These are phyloP conservation scores for Lathronympha strigana DNA, from an alignment of 2,888 invertebrate genomes.

Conservation along the genomic window DNA sequence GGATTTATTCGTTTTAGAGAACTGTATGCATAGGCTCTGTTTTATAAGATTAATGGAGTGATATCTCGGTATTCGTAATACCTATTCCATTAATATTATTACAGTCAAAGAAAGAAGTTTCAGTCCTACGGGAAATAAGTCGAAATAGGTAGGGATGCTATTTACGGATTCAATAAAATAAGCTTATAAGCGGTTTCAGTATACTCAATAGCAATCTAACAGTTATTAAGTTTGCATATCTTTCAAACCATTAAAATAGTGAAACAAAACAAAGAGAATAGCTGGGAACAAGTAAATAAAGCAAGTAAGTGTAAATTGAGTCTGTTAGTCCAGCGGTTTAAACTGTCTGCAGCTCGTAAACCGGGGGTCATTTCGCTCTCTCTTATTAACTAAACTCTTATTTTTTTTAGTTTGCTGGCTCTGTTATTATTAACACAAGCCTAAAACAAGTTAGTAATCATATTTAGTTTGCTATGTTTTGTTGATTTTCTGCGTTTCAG, in stretches of 20 bases:
- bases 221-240: neutral
- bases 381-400: conserved; percentile 33
- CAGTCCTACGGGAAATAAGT: neutral
- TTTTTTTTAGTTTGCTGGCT: too few relatives aligned
- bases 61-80: neutral
- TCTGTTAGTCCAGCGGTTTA: conserved; percentile 2
- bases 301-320: conserved; percentile 5
- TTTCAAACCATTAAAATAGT: neutral
- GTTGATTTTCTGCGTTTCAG: too few relatives aligned
- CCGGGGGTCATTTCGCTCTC: conserved; percentile 16
- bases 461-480: too few relatives aligned
- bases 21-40: conserved; percentile 31
- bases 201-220: neutral
- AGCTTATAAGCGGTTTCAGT: neutral
- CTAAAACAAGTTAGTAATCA: too few relatives aligned
- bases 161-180: neutral
- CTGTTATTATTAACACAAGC: too few relatives aligned
- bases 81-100: conserved; percentile 4
- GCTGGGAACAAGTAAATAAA: neutral
- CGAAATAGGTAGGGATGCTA: neutral
- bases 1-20: conserved; percentile 35
- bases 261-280: neutral
- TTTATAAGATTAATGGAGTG: conserved; percentile 13
- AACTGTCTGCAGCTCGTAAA: conserved; percentile 14
- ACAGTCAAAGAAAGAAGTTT: neutral